Evolutionary conservation across 2,113 vertebrate species (phyloP), one percentile per base, ranked within the genome.

Genomic region (Pygoscelis adeliae): DNA sequence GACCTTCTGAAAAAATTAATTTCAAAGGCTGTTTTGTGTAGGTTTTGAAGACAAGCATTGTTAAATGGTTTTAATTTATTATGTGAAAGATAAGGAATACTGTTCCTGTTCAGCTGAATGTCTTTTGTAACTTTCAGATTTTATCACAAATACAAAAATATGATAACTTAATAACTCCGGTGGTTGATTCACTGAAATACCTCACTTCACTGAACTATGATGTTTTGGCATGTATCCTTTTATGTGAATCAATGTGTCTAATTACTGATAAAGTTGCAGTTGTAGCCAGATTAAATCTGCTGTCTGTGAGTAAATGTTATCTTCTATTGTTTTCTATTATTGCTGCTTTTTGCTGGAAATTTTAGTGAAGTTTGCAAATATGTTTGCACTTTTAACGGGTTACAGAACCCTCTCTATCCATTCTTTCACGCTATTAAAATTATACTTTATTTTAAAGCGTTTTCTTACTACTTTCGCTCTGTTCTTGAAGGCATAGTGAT

Each of bases 111-210:
- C 17, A 93, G 14, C 76, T 97, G 11, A 87, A 20, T 90, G 29
- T 96, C 34, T 86, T 65, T 96, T 95, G 13, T 94, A 59, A 93
- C 65, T 97, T 96, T 44, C 97, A 99, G 99, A 99, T 99, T 97
- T 98, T 99, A 94, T 99, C 99, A 53, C 99, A 99, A 98, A 99
- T 99, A 98, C 99, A 99, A 95, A 99, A 99, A 98, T 99, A 99
- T 5, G 99, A 99, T 98, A 99, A 99, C 97, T 98, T 99, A 95
- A 99, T 99, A 95, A 99, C 98, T 85, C 99, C 99, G 1, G 99
- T 99, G 76, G 99, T 99, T 94, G 99, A 99, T 97, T 99, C 99
- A 17, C 97, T 99, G 98, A 99, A 99, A 99, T 99, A 99, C 99
- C 99, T 99, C 98, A 99, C 99, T 91, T 99, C 99, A 0, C 98